Evolutionary conservation across 2,888 invertebrate species (phyloP).

Genomic region (Cosmia pyralina): DNA sequence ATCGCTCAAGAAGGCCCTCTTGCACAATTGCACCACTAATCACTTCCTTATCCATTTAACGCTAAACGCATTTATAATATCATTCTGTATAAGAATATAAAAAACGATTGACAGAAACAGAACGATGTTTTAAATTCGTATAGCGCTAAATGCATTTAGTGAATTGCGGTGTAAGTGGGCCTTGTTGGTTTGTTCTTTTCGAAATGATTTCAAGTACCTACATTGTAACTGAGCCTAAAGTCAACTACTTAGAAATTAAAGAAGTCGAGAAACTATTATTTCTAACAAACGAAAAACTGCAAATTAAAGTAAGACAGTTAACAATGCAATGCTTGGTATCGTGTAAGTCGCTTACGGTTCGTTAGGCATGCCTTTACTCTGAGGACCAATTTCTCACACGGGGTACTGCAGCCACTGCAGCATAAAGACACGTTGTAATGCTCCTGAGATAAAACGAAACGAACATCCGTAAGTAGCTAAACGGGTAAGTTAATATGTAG

Average conservation of each 20-base stretch:
- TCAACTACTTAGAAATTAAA: not conserved
- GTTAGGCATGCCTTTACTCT: slow-evolving; percentile 56
- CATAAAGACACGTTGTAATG: slow-evolving; percentile 29
- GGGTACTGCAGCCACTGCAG: slow-evolving; percentile 11
- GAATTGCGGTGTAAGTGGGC: not conserved
- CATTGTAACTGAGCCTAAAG: not conserved
- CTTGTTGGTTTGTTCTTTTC: not conserved
- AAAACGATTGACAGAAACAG: not conserved
- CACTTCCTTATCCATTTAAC: not conserved
- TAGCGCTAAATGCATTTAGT: not conserved
- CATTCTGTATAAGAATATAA: no score
- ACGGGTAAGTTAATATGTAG: no score
- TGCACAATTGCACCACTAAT: no score
- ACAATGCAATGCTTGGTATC: slow-evolving; percentile 48
- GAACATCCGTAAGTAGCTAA: slow-evolving; percentile 21
- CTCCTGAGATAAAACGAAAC: slow-evolving; percentile 42
- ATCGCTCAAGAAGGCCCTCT: not conserved
- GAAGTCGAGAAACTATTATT: not conserved
- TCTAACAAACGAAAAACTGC: slow-evolving; percentile 7
- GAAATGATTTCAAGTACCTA: not conserved
- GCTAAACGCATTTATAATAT: not conserved
- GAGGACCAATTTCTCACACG: slow-evolving; percentile 59
- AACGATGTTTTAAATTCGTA: not conserved
- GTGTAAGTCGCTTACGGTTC: slow-evolving; percentile 50
- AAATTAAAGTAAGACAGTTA: slow-evolving; percentile 31